These are phyloP conservation scores for Spilarctia lutea DNA, from an alignment of 2,888 invertebrate species.

Conservation along the genomic window DNA sequence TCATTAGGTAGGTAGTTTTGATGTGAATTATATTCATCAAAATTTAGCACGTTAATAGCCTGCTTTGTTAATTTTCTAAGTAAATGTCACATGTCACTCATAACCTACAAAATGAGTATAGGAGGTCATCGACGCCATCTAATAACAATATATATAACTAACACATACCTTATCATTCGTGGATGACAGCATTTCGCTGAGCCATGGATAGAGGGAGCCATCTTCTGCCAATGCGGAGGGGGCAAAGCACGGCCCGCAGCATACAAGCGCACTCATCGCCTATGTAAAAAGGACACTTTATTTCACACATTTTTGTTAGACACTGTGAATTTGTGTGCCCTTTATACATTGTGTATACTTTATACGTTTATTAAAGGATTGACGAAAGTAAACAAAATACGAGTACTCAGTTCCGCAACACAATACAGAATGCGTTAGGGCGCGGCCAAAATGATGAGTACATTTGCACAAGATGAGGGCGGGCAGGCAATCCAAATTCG, in stretches of 20 bases:
- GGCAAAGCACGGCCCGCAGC: slow-evolving; percentile 98
- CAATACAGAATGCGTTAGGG: slow-evolving; percentile 7
- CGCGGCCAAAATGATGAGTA: background rate
- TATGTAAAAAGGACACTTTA: slow-evolving; percentile 66
- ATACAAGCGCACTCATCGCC: slow-evolving; percentile 98
- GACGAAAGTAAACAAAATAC: background rate
- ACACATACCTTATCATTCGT: slow-evolving; percentile 92
- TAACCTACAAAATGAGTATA: no score
- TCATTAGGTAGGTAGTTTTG: background rate
- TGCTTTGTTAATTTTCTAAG: background rate
- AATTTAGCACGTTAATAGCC: background rate
- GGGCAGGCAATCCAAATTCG: background rate
- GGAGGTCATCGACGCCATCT: background rate
- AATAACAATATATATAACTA: background rate
- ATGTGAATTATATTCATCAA: background rate
- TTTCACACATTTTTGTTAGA: background rate
- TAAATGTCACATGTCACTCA: background rate
- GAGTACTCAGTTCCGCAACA: slow-evolving; percentile 1
- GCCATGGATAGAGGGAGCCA: slow-evolving; percentile 97
- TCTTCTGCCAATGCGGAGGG: slow-evolving; percentile 94
- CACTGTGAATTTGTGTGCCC: background rate
- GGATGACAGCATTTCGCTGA: slow-evolving; percentile 95
- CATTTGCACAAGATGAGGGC: background rate
- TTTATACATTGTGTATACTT: background rate
- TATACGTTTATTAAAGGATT: background rate